phyloP scores from a whole-genome alignment of 1,140 invertebrate genomes.

The Drosophila ironensis region DNA sequence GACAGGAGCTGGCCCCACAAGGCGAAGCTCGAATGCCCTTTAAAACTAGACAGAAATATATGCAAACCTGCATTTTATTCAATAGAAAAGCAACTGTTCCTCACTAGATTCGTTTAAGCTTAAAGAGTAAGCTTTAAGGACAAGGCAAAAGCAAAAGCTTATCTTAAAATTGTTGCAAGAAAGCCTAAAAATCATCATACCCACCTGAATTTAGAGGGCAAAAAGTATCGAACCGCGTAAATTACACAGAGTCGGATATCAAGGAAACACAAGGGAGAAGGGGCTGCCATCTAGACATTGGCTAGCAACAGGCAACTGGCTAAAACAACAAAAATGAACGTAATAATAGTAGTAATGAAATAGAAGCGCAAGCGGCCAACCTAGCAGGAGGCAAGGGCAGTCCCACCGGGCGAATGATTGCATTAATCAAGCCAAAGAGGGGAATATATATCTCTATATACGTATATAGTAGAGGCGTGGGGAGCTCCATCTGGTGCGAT shows the following conservation, averaged over 20 bases:
- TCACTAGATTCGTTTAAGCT: too few relatives aligned
- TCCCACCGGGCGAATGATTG: constrained; percentile 39
- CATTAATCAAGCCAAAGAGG: constrained; percentile 46
- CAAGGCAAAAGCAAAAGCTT: too few relatives aligned
- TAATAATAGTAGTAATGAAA: constrained; percentile 61
- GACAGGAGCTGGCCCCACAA: neutral
- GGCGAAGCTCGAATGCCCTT: neutral
- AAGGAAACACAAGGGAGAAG: neutral
- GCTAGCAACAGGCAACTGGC: constrained; percentile 30
- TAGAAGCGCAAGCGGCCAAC: constrained; percentile 13
- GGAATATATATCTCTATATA: neutral
- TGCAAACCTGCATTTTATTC: too few relatives aligned
- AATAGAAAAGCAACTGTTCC: too few relatives aligned
- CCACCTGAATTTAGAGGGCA: neutral
- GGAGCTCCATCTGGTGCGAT: constrained; percentile 28
- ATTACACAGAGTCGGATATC: constrained; percentile 38
- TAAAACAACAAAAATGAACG: constrained; percentile 45
- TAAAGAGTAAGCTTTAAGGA: too few relatives aligned
- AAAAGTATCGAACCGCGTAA: constrained; percentile 48
- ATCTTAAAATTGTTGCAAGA: neutral
- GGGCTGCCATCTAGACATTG: neutral
- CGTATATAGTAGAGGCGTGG: neutral
- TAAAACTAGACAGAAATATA: too few relatives aligned
- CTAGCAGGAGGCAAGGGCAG: constrained; percentile 23
- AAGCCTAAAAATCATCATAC: neutral